phyloP scores from a whole-genome alignment of 1,140 invertebrate genomes.

The Vanessa tameamea region DNA sequence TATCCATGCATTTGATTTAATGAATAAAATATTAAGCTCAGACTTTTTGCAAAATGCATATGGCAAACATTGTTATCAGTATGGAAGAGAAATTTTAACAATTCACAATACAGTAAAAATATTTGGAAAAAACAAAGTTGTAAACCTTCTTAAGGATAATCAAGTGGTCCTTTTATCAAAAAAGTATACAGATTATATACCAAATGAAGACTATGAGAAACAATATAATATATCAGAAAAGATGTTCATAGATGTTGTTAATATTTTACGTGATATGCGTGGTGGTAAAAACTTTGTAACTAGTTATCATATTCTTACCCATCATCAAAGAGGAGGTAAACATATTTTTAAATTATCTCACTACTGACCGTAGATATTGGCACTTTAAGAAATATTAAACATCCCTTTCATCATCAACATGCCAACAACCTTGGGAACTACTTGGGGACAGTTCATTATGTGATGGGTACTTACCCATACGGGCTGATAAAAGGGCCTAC shows the following conservation, averaged over 20 bases:
- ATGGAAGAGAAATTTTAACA: conserved; percentile 80
- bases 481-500: no score
- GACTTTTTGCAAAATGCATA: conserved; percentile 73
- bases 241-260: conserved; percentile 75
- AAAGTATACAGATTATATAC: conserved; percentile 77
- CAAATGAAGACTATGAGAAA: conserved; percentile 71
- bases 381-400: not conserved
- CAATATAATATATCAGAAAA: conserved; percentile 63
- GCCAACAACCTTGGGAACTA: no score
- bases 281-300: conserved; percentile 68
- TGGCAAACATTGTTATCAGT: conserved; percentile 61
- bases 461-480: no score
- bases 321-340: conserved; percentile 80
- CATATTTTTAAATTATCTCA: not conserved
- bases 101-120: conserved; percentile 81
- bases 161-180: conserved; percentile 70
- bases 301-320: conserved; percentile 80
- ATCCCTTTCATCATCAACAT: no score
- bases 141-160: conserved; percentile 74
- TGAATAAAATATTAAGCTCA: conserved; percentile 71
- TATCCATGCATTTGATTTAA: conserved; percentile 80
- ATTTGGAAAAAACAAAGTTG: conserved; percentile 80
- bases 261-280: conserved; percentile 58
- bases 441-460: no score
- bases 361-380: no score